phyloP scores from a whole-genome alignment of 2,797 vertebrate genomes.

The Dendrocincla fuliginosa region DNA sequence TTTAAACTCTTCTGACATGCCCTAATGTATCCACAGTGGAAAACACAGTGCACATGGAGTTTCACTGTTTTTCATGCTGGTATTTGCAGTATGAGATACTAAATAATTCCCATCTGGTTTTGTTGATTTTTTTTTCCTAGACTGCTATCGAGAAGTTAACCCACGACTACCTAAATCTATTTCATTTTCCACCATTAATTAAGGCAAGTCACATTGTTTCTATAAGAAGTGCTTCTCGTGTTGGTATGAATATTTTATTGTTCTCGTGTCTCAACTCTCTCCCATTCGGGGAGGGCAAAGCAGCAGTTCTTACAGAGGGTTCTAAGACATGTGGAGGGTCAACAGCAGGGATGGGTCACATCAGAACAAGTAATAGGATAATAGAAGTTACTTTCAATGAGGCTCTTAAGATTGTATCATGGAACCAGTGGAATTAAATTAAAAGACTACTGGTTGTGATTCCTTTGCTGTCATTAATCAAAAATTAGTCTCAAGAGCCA shows the following conservation, averaged over 20 bases:
- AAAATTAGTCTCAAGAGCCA: background rate
- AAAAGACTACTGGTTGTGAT: background rate
- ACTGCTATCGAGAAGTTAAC: constrained; percentile 93
- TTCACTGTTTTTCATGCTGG: background rate
- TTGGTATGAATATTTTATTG: background rate
- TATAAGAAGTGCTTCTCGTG: background rate
- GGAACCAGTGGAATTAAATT: background rate
- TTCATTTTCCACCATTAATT: constrained; percentile 94
- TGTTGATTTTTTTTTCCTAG: constrained; percentile 73
- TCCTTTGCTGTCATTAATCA: background rate
- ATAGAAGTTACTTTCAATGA: constrained; percentile 52
- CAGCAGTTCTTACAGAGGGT: background rate
- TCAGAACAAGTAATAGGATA: constrained; percentile 3
- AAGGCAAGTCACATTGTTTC: constrained; percentile 81
- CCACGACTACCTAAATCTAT: constrained; percentile 90
- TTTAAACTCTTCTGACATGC: background rate
- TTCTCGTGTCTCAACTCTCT: background rate
- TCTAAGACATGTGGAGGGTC: constrained; percentile 10
- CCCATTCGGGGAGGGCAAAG: rapidly evolving
- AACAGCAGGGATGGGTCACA: background rate
- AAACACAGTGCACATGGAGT: background rate
- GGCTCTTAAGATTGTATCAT: background rate
- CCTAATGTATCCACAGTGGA: background rate
- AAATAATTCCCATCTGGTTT: constrained; percentile 28
- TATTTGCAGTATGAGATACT: background rate